These are phyloP conservation scores for Seira sanloemensis DNA, from an alignment of 2,888 invertebrate species.

Conservation along the genomic window DNA sequence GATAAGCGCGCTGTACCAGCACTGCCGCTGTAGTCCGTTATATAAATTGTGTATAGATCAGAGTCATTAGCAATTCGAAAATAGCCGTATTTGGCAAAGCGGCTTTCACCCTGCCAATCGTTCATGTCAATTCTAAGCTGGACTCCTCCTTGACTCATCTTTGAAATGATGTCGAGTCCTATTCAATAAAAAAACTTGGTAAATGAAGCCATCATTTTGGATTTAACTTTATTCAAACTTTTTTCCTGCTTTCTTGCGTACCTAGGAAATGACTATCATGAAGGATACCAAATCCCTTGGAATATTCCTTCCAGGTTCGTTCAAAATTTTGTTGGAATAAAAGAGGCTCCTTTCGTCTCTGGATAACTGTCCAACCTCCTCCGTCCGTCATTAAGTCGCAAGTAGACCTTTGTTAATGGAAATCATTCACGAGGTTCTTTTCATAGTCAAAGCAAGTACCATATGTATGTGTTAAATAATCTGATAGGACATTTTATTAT, in stretches of 20 bases:
- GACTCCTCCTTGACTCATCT: slow-evolving; percentile 63
- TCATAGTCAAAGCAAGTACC: background rate
- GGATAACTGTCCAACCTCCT: slow-evolving; percentile 67
- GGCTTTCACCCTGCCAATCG: slow-evolving; percentile 66
- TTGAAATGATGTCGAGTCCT: slow-evolving; percentile 65
- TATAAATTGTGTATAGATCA: slow-evolving; percentile 60
- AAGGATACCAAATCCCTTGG: slow-evolving; percentile 66
- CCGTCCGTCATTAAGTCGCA: slow-evolving; percentile 64
- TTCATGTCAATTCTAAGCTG: slow-evolving; percentile 65
- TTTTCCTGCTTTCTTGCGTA: background rate
- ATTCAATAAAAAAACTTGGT: background rate
- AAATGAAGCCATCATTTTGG: background rate
- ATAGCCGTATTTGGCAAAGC: slow-evolving; percentile 66
- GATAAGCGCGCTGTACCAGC: too few species aligned
- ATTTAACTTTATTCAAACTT: background rate
- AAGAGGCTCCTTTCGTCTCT: slow-evolving; percentile 35
- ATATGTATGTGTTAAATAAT: background rate
- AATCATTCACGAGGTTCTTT: background rate
- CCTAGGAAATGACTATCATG: slow-evolving; percentile 69
- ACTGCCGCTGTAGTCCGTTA: slow-evolving; percentile 60
- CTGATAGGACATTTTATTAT: too few species aligned
- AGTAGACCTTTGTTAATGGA: slow-evolving; percentile 37
- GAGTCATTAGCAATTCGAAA: slow-evolving; percentile 65
- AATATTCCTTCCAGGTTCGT: slow-evolving; percentile 68
- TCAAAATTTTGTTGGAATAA: slow-evolving; percentile 68